Conservation (phyloP, 2,888 invertebrate species). For the Caenorhabditis sinica region DNA sequence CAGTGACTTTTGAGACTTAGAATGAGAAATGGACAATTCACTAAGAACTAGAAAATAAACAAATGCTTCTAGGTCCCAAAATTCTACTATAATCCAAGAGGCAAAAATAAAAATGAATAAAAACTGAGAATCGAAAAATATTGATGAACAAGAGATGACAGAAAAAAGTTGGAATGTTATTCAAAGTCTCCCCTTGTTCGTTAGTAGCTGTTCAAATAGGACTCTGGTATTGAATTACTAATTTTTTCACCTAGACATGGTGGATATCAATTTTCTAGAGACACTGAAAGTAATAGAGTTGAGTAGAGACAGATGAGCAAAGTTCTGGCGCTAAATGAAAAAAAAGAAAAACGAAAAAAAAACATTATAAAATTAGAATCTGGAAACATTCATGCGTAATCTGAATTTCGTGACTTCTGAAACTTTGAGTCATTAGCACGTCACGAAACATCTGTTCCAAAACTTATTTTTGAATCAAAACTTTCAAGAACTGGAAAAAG, state of each 20-base stretch:
- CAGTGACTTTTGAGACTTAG: background rate
- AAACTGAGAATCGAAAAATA: slow-evolving; percentile 9
- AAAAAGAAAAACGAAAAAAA: background rate
- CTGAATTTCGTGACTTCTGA: too few species aligned
- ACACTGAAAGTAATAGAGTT: background rate
- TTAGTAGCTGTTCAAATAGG: slow-evolving; percentile 32
- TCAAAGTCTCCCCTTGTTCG: slow-evolving; percentile 14
- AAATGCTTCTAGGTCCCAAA: background rate
- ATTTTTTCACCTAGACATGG: slow-evolving; percentile 30
- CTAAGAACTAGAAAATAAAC: background rate
- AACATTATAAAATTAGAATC: background rate
- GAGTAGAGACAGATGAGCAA: background rate
- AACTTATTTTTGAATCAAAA: too few species aligned
- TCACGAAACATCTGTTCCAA: too few species aligned
- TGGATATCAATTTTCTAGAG: slow-evolving; percentile 1
- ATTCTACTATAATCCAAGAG: too few species aligned
- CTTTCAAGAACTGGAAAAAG: background rate
- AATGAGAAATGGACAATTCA: background rate
- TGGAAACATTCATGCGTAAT: background rate
- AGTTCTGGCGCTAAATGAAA: background rate
- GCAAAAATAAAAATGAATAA: background rate
- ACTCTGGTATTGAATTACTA: slow-evolving; percentile 45
- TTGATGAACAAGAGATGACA: background rate
- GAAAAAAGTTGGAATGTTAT: slow-evolving; percentile 23
- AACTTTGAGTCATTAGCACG: too few species aligned